These are phyloP conservation scores for Todiramphus saurophagus DNA, from an alignment of 2,113 vertebrate genomes.

Conservation along the genomic window DNA sequence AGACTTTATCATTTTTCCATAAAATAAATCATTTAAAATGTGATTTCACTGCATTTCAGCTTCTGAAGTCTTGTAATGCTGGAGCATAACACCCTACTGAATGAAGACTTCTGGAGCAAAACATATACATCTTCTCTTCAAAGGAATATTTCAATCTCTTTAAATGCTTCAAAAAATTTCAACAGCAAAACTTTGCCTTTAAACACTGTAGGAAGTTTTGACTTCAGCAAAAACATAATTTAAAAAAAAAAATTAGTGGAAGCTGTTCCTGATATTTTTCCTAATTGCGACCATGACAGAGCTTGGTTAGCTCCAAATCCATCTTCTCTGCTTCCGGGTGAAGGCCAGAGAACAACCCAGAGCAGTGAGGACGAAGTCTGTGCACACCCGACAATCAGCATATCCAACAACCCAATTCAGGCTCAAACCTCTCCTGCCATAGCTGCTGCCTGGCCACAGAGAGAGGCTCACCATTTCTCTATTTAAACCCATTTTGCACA, in stretches of 20 bases:
- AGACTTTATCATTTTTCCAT: not conserved
- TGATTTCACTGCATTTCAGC: not conserved
- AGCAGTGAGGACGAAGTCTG: not conserved
- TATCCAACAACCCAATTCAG: not conserved
- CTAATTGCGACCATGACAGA: not conserved
- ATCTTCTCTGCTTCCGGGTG: not conserved
- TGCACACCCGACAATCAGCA: not conserved
- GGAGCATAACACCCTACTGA: not conserved
- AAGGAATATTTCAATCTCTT: not conserved
- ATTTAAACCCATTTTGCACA: not conserved
- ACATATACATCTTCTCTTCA: not conserved
- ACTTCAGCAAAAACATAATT: not conserved
- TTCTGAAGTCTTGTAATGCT: not conserved
- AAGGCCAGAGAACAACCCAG: not conserved
- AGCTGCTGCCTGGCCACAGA: not conserved
- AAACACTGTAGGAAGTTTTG: not conserved
- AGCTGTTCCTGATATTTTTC: not conserved
- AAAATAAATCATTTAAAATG: not conserved
- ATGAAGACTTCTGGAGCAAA: not conserved
- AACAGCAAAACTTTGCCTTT: not conserved
- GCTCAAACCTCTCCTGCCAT: not conserved
- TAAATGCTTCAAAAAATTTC: not conserved
- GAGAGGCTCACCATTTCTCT: not conserved
- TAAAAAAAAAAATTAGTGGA: not conserved
- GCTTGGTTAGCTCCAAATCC: not conserved